Base-by-base conservation (phyloP, 1,140 invertebrate genomes). In the Drosophila tristis region DNA sequence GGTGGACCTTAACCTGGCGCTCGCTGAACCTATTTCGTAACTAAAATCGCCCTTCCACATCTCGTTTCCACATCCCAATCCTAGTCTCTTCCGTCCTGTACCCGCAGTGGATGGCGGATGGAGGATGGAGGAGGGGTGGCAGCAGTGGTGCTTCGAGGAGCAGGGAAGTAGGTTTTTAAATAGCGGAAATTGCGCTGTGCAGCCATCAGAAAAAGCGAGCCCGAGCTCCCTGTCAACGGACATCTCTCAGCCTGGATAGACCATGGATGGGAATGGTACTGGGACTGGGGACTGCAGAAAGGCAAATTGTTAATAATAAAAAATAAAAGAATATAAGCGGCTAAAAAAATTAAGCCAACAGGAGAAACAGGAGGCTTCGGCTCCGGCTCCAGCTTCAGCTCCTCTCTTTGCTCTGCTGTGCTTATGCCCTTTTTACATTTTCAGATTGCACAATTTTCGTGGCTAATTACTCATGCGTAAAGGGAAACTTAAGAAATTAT, bases 161-260 rank as follows among this genome's bases (percentile, higher is more conserved):
- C 6, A 7, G 29, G 31, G 71, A 87, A 86, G 82, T 87, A 67
- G 86, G 75, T 87, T 87, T 87, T 87, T 82, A 89, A 87, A 87
- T 78, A 87, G 79, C 84, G 82, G 82, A 87, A 87, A 87, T 87
- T 87, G 84, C 72, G 82, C 82, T 86, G 82, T 82, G 75, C 79
- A 81, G 78, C 70, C 82, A 87, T 74, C 82, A 87, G 74, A 75
- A 82, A 82, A 78, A 86, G 72, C 68, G 56, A 61, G 58, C 55
- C 80, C 72, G 58, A 80, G 20, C 58, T 44, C 61, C 62, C 35
- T 55, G 58, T 23, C 64, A 44, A 44, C 45, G 53, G 55, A 35
- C 57, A 23, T 48, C n/a, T 31, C 13, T 15, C 47, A 26, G 50
- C 20, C n/a, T 31, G 63, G 42, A 71, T 63, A 65, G 15, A 39